These are phyloP conservation scores for Drosophila hamatofila DNA, from an alignment of 2,888 invertebrate genomes.

Conservation along the genomic window DNA sequence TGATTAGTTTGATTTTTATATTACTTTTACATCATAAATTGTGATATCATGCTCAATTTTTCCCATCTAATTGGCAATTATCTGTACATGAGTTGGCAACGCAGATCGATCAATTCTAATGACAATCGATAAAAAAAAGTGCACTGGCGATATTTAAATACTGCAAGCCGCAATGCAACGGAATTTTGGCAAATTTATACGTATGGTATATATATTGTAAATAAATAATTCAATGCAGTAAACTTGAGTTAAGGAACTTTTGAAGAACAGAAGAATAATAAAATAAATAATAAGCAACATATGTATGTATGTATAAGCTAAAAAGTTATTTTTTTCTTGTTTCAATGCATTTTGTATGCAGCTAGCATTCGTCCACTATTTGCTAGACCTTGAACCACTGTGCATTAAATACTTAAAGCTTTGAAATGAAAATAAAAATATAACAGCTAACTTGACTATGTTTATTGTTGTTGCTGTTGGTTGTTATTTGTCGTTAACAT, in stretches of 20 bases:
- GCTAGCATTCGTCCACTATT: background rate
- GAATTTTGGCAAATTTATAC: background rate
- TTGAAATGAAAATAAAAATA: conserved; percentile 73
- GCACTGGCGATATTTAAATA: background rate
- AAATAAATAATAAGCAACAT: too few relatives aligned
- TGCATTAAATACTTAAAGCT: conserved; percentile 53
- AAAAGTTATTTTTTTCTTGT: too few relatives aligned
- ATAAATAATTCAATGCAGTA: too few relatives aligned
- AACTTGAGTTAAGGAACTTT: too few relatives aligned
- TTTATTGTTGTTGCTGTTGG: conserved; percentile 34
- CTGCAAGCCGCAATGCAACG: background rate
- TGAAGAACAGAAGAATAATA: too few relatives aligned
- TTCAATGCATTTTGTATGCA: background rate
- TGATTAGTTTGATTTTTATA: background rate
- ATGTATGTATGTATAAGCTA: too few relatives aligned
- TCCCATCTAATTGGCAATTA: background rate
- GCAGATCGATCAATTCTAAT: background rate
- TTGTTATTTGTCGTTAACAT: conserved; percentile 43
- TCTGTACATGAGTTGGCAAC: background rate
- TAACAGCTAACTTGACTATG: conserved; percentile 60
- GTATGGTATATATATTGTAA: background rate
- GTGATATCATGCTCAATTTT: background rate
- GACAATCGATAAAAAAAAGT: background rate
- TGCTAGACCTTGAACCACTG: conserved; percentile 42
- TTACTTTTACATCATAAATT: background rate